These are phyloP conservation scores for Ptychoptera albimana DNA, from an alignment of 2,888 invertebrate species.

Conservation along the genomic window DNA sequence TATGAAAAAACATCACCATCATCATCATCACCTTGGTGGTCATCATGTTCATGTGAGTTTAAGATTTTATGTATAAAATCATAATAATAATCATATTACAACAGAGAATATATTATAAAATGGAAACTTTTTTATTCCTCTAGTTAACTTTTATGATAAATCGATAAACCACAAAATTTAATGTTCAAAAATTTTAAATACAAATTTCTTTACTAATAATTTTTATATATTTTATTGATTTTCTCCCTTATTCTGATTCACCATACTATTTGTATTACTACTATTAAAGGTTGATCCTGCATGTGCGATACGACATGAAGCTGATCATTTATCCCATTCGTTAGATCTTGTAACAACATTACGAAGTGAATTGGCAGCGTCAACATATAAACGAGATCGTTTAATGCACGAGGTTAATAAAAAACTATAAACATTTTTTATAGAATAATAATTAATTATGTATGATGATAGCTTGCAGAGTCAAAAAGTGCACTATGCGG, in stretches of 20 bases:
- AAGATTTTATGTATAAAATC: background rate
- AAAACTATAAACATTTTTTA: background rate
- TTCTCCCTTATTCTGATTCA: too few relatives aligned
- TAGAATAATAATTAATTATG: constrained; percentile 18
- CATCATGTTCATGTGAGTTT: background rate
- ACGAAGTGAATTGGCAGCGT: constrained; percentile 67
- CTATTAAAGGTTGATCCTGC: constrained; percentile 18
- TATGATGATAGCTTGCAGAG: constrained; percentile 41
- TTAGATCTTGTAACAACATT: constrained; percentile 59
- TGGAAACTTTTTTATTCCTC: too few relatives aligned
- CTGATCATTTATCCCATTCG: constrained; percentile 13
- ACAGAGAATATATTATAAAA: too few relatives aligned
- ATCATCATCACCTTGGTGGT: constrained; percentile 25
- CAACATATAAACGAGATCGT: constrained; percentile 72
- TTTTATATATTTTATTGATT: background rate
- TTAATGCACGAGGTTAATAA: constrained; percentile 53
- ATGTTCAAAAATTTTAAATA: too few relatives aligned
- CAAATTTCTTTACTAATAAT: constrained; percentile 1
- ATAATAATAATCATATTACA: too few relatives aligned
- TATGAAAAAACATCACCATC: constrained; percentile 16
- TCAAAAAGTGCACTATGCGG: constrained; percentile 52
- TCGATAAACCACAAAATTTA: too few relatives aligned
- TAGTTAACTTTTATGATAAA: too few relatives aligned
- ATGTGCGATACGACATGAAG: constrained; percentile 18
- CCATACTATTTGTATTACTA: too few relatives aligned